Evolutionary conservation across 2,888 invertebrate genomes (phyloP).

Genomic region (Drosophila paranaensis): DNA sequence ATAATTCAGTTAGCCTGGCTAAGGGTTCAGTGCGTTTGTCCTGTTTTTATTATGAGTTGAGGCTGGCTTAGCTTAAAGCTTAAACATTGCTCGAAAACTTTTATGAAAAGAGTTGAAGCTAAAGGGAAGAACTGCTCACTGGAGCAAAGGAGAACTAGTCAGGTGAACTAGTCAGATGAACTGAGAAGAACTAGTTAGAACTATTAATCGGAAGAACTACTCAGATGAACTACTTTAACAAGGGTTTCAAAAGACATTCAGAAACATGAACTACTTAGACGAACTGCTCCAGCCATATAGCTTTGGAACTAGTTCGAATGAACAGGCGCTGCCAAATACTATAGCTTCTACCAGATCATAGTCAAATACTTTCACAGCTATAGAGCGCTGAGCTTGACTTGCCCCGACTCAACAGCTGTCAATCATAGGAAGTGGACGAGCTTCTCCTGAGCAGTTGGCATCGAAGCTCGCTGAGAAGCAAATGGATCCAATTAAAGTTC

Average conservation of each 20-base stretch:
- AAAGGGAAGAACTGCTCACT: no score
- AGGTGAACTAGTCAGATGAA: no score
- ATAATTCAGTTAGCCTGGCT: neutral
- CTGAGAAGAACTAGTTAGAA: no score
- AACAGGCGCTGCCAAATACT: no score
- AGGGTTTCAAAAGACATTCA: no score
- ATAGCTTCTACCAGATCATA: no score
- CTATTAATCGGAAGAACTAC: neutral
- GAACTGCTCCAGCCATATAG: neutral
- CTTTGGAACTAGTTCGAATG: no score
- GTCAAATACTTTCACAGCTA: no score
- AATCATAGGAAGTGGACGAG: neutral
- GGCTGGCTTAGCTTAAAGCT: neutral
- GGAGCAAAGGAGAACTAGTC: no score
- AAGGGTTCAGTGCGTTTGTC: neutral
- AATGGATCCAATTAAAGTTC: neutral
- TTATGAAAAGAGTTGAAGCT: neutral
- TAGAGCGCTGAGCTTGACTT: no score
- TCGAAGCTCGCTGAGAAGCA: neutral
- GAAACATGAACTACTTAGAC: neutral
- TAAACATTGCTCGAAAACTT: neutral
- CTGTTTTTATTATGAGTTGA: neutral
- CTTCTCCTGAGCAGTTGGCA: neutral
- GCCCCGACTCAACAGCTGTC: neutral
- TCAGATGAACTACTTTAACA: neutral